Conservation (phyloP, 2,797 vertebrate genomes). For the Pempheris klunzingeri region DNA sequence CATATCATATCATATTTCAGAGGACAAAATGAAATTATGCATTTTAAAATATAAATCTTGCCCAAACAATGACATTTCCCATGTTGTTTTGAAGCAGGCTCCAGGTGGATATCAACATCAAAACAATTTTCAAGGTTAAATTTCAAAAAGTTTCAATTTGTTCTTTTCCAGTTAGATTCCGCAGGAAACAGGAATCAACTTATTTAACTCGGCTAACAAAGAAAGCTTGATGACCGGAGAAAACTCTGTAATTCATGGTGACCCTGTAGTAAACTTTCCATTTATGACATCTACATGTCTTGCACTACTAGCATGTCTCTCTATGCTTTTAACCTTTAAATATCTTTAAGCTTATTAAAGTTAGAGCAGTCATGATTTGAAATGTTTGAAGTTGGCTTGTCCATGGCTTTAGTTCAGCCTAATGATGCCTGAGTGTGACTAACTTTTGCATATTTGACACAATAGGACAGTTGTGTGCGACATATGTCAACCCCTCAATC, state of each 20-base stretch:
- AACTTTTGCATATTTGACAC: conserved; percentile 26
- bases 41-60: conserved; percentile 22
- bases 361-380: background rate
- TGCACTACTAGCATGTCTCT: background rate
- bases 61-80: background rate
- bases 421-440: background rate
- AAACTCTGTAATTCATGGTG: background rate
- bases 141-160: background rate
- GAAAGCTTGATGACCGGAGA: conserved; percentile 10
- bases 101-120: background rate
- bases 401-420: background rate
- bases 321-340: background rate
- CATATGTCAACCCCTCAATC: conserved; percentile 8
- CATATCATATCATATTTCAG: no score
- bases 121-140: no score
- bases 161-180: background rate
- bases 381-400: background rate
- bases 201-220: no score
- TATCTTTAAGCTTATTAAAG: background rate
- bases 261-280: background rate
- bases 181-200: background rate
- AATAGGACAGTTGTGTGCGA: conserved; percentile 6
- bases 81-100: conserved; percentile 4
- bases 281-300: background rate
- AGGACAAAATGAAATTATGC: conserved; percentile 2